Evolutionary conservation across 2,888 invertebrate genomes (phyloP).

Genomic region (Aleiodes testaceus): DNA sequence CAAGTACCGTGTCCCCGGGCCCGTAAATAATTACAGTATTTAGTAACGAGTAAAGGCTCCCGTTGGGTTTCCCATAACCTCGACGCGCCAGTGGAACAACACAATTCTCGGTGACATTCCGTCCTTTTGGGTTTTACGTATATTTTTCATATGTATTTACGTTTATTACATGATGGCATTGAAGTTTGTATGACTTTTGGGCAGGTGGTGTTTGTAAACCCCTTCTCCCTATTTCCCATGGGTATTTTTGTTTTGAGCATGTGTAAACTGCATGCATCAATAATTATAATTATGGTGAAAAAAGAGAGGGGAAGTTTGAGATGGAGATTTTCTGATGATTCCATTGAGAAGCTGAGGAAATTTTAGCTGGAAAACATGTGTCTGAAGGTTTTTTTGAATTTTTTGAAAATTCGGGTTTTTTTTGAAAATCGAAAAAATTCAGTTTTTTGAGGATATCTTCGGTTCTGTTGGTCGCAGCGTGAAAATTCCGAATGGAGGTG

Average conservation of each 20-base stretch:
- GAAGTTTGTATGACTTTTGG: constrained; percentile 21
- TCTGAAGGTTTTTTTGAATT: too few relatives aligned
- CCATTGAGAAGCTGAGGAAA: too few relatives aligned
- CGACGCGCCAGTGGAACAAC: constrained; percentile 46
- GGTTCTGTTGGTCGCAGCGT: too few relatives aligned
- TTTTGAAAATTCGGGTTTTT: too few relatives aligned
- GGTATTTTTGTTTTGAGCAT: neutral
- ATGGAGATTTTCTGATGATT: too few relatives aligned
- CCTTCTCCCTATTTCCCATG: constrained; percentile 23
- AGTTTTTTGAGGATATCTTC: too few relatives aligned
- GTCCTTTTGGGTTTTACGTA: neutral
- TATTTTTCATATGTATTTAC: constrained; percentile 15
- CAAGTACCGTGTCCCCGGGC: constrained; percentile 67
- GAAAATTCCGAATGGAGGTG: too few relatives aligned
- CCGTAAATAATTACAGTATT: constrained; percentile 67
- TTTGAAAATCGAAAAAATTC: too few relatives aligned
- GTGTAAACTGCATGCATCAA: constrained; percentile 19
- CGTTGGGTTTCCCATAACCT: constrained; percentile 71
- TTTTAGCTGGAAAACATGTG: too few relatives aligned
- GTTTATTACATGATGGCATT: constrained; percentile 24
- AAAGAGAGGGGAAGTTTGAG: too few relatives aligned
- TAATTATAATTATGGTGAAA: constrained; percentile 9
- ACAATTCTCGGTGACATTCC: constrained; percentile 25
- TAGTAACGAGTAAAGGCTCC: constrained; percentile 58
- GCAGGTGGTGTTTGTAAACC: constrained; percentile 19